Conservation (phyloP, 2,888 invertebrate species). For the Liodrosophila aerea region DNA sequence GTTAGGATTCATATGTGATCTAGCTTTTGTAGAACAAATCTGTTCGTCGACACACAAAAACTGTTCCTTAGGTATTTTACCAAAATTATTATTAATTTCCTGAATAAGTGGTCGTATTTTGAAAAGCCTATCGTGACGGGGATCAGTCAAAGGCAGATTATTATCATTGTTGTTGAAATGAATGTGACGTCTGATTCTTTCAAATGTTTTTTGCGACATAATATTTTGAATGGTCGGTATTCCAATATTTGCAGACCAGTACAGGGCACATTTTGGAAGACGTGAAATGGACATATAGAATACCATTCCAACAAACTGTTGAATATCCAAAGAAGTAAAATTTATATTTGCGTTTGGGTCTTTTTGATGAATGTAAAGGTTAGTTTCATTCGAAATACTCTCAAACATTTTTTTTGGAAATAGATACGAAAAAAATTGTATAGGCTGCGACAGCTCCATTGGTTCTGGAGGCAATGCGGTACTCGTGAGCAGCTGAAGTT, state of each 20-base stretch:
- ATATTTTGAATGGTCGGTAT: conserved; percentile 11
- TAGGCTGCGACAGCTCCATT: conserved; percentile 10
- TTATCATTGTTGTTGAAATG: conserved; percentile 21
- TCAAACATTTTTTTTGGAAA: too few species aligned
- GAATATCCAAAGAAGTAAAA: conserved; percentile 12
- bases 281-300: conserved; percentile 10
- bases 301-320: conserved; percentile 13
- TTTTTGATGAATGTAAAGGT: conserved; percentile 7
- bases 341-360: conserved; percentile 8
- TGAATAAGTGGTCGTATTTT: conserved; percentile 23
- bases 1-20: conserved; percentile 41
- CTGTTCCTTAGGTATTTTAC: conserved; percentile 29
- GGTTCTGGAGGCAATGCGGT: conserved; percentile 13
- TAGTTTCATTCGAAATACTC: not conserved
- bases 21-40: conserved; percentile 40
- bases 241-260: conserved; percentile 17
- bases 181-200: conserved; percentile 19
- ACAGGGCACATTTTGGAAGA: conserved; percentile 1
- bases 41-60: conserved; percentile 44
- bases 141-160: conserved; percentile 4
- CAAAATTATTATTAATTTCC: conserved; percentile 24
- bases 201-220: conserved; percentile 25
- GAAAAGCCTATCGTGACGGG: not conserved
- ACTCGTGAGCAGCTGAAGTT: conserved; percentile 11
- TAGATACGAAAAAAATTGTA: conserved; percentile 9